A percentile compares a stretch with the other conserved stretches of the same genome.
These are phyloP conservation scores for Remorina albescens DNA, from an alignment of 2,797 vertebrate genomes.

Conservation along the genomic window DNA sequence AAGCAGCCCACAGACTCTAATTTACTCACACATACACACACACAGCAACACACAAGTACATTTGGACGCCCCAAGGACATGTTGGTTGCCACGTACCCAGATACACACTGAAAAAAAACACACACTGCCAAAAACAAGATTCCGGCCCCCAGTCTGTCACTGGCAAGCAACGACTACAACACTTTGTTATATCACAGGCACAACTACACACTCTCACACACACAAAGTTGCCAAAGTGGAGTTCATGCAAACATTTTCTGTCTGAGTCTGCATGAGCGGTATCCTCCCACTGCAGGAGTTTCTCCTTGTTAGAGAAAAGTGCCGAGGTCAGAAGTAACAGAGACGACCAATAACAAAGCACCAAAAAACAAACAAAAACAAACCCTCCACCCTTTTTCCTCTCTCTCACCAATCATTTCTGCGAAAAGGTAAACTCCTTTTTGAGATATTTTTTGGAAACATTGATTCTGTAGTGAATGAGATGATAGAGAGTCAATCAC, in stretches of 20 bases:
- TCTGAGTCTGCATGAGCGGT: slow-evolving; percentile 61
- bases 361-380: not conserved
- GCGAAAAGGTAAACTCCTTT: slow-evolving; percentile 35
- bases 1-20: slow-evolving; percentile 44
- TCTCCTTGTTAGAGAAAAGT: slow-evolving; percentile 61
- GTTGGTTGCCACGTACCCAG: slow-evolving; percentile 24
- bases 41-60: slow-evolving; percentile 28
- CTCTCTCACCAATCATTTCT: slow-evolving; percentile 42
- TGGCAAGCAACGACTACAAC: slow-evolving; percentile 40
- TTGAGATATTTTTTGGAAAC: slow-evolving; percentile 44
- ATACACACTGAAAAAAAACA: slow-evolving; percentile 37
- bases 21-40: slow-evolving; percentile 23
- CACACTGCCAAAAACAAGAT: slow-evolving; percentile 51
- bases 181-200: slow-evolving; percentile 69
- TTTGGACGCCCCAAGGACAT: slow-evolving; percentile 53
- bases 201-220: slow-evolving; percentile 22
- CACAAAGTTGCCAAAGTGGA: slow-evolving; percentile 50
- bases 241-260: slow-evolving; percentile 59
- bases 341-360: slow-evolving; percentile 52
- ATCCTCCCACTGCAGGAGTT: slow-evolving; percentile 55
- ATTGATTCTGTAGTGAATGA: slow-evolving; percentile 40
- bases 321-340: slow-evolving; percentile 52
- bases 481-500: slow-evolving; percentile 40
- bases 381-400: not conserved
- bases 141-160: slow-evolving; percentile 64